Conservation (phyloP, 2,888 invertebrate genomes). For the Ennomos quercinarius region DNA sequence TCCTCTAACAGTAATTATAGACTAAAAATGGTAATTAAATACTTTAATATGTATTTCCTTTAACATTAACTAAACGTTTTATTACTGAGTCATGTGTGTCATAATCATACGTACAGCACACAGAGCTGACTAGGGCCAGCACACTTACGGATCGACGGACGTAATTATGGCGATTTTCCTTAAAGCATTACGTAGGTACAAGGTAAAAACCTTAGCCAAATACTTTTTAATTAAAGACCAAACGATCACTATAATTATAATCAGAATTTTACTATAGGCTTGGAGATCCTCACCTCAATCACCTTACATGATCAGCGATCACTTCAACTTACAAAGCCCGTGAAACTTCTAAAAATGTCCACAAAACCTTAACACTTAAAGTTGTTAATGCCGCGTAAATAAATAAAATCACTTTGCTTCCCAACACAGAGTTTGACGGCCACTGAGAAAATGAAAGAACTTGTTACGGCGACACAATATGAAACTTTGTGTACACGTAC, state of each 20-base stretch:
- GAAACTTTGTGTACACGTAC: slow-evolving; percentile 20
- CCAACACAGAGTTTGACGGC: background rate
- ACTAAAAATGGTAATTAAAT: no score
- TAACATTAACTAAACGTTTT: no score
- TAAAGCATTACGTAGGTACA: background rate
- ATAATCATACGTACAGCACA: no score
- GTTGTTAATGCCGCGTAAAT: slow-evolving; percentile 4
- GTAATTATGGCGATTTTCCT: slow-evolving; percentile 1
- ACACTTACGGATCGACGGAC: no score
- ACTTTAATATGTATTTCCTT: no score
- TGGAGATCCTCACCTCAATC: slow-evolving; percentile 24
- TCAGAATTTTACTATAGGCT: background rate
- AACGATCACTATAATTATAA: no score
- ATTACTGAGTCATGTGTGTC: no score
- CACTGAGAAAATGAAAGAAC: slow-evolving; percentile 7
- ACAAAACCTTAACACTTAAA: slow-evolving; percentile 9
- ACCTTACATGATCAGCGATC: slow-evolving; percentile 16
- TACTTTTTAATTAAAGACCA: background rate
- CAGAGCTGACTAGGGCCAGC: no score
- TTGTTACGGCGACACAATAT: slow-evolving; percentile 5
- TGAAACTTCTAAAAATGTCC: slow-evolving; percentile 11
- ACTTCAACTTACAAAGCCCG: slow-evolving; percentile 4
- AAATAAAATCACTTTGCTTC: slow-evolving; percentile 5
- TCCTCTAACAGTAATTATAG: no score
- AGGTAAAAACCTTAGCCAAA: slow-evolving; percentile 5